Evolutionary conservation across 1,140 invertebrate species (phyloP).

Genomic region (Bombus consobrinus): DNA sequence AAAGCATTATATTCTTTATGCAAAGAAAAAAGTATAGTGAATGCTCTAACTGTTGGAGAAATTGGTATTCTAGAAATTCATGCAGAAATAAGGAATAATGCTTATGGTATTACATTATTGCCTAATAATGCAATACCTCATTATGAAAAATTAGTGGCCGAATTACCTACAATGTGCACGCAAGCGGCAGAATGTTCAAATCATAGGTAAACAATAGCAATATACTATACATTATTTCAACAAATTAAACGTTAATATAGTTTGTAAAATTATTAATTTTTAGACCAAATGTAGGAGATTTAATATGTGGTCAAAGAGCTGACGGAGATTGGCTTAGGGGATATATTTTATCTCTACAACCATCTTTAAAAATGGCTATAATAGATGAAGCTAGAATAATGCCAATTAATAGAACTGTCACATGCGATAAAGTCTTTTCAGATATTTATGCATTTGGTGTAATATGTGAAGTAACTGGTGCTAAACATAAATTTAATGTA

Average conservation of each 20-base stretch:
- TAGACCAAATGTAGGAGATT: slow-evolving; percentile 69
- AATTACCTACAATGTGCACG: slow-evolving; percentile 51
- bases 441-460: slow-evolving; percentile 58
- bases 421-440: slow-evolving; percentile 49
- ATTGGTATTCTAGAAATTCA: slow-evolving; percentile 58
- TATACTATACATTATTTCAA: background rate
- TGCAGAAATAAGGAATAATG: slow-evolving; percentile 24
- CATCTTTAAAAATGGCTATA: slow-evolving; percentile 60
- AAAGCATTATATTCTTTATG: background rate
- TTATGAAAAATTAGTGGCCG: slow-evolving; percentile 46
- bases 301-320: slow-evolving; percentile 61
- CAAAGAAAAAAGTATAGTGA: slow-evolving; percentile 34
- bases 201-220: slow-evolving; percentile 56
- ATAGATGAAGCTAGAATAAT: slow-evolving; percentile 71
- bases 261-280: slow-evolving; percentile 35
- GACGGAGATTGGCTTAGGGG: slow-evolving; percentile 72
- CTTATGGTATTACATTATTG: slow-evolving; percentile 54
- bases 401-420: slow-evolving; percentile 27
- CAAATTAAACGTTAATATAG: slow-evolving; percentile 16
- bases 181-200: background rate
- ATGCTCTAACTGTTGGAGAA: background rate
- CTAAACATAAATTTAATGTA: slow-evolving; percentile 25
- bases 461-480: slow-evolving; percentile 52
- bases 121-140: background rate
- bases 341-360: slow-evolving; percentile 56